phyloP scores from a whole-genome alignment of 2,888 invertebrate genomes.

The Rhagonycha fulva region DNA sequence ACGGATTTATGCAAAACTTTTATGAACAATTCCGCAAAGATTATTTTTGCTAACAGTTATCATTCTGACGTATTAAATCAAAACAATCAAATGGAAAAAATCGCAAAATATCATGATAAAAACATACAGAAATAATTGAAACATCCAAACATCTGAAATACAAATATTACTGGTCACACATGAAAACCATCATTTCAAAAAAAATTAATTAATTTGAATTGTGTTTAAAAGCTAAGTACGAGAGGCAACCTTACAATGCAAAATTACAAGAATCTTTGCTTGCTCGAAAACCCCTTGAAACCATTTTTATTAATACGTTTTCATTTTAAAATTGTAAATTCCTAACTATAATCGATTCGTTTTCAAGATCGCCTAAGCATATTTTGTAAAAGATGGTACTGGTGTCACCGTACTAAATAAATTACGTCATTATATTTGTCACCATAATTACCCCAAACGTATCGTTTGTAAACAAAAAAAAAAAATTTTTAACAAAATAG shows the following conservation, averaged over 20 bases:
- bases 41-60: too few relatives aligned
- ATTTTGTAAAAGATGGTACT: neutral
- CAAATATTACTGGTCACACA: neutral
- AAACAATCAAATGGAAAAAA: too few relatives aligned
- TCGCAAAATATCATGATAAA: too few relatives aligned
- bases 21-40: too few relatives aligned
- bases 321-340: neutral
- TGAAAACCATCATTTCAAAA: neutral
- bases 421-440: neutral
- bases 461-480: neutral
- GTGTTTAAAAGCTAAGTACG: neutral
- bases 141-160: neutral
- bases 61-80: too few relatives aligned
- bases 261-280: neutral
- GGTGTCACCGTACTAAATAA: constrained; percentile 5
- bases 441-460: neutral
- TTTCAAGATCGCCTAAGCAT: neutral
- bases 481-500: neutral
- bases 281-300: neutral
- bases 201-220: neutral
- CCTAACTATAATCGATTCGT: neutral
- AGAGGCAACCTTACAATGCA: neutral
- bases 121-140: too few relatives aligned
- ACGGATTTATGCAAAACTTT: too few relatives aligned
- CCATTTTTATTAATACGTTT: neutral